Evolutionary conservation across 2,888 invertebrate species (phyloP), one percentile per base, ranked within the genome.

Genomic region (Marronus borbonicus): DNA sequence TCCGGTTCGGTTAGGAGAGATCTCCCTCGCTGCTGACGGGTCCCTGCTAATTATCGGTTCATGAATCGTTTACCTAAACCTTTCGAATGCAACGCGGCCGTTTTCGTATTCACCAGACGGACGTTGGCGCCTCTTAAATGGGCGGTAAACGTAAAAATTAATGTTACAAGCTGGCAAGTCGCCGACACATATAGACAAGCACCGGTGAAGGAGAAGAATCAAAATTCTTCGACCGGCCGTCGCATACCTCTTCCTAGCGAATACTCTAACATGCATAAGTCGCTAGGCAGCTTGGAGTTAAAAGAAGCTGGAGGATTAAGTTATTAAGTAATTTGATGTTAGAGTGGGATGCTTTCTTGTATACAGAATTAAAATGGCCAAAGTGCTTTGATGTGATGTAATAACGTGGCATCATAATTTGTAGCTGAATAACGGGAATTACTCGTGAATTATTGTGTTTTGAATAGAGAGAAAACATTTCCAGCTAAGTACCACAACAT

Each of bases 111-210:
- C 68, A 50, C 24, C 28, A 68, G 68, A 68, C 68, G 50, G 20
- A 50, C 52, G 50, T 28, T 68, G 68, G 68, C 68, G 68, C 68
- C 68, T 68, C 68, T 68, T 68, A 68, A 68, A 68, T 68, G 50
- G 68, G 68, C 68, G 68, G 68, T 68, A 68, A 68, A 68, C 49
- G 68, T 68, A 68, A 68, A 68, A 68, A 68, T 68, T 68, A 68
- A 68, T 68, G 68, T 50, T 68, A 17, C 68, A 68, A 68, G 68
- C 68, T 68, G 68, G 68, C 68, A 68, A 50, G 20, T 68, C 68
- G 68, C 68, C 68, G 50, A 12, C 49, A 49, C 49, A 68, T 17
- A 68, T 24, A 28, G 66, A 24, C 44, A 17, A 49, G 10, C 65
- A 65, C 12, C n/a, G 39, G 44, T 20, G 39, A 12, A 44, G 14